These are phyloP conservation scores for Blomia tropicalis DNA, from an alignment of 2,888 invertebrate species.

Conservation along the genomic window DNA sequence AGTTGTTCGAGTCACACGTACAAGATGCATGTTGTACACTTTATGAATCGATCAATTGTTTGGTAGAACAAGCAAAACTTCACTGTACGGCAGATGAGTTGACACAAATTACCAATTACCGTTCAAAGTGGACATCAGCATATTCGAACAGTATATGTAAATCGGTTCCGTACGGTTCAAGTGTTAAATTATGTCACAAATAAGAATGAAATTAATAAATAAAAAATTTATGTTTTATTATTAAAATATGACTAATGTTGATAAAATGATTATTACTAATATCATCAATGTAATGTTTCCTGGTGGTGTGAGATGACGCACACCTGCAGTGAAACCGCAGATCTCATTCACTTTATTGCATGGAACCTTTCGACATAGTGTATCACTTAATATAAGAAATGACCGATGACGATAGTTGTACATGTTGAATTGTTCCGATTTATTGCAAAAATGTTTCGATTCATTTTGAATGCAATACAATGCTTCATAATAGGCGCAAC, in stretches of 20 bases:
- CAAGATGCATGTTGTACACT: neutral
- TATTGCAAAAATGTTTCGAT: neutral
- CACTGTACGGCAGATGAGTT: neutral
- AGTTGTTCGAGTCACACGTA: neutral
- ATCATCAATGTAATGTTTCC: too few species aligned
- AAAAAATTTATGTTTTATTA: too few species aligned
- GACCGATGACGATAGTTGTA: neutral
- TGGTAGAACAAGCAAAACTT: neutral
- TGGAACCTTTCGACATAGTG: neutral
- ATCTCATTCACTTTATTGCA: too few species aligned
- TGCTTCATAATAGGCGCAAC: neutral
- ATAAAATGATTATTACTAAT: too few species aligned
- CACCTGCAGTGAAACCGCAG: too few species aligned
- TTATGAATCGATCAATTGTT: neutral
- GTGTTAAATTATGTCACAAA: neutral
- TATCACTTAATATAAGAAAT: neutral
- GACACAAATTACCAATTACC: neutral
- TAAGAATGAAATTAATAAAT: neutral
- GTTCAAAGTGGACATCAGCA: neutral
- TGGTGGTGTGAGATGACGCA: too few species aligned
- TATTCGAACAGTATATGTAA: neutral
- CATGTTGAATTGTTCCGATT: neutral
- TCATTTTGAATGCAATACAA: neutral
- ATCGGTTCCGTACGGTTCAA: neutral
- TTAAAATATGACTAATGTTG: too few species aligned